Conservation (phyloP, 2,888 invertebrate species). For the Philonicus albiceps region DNA sequence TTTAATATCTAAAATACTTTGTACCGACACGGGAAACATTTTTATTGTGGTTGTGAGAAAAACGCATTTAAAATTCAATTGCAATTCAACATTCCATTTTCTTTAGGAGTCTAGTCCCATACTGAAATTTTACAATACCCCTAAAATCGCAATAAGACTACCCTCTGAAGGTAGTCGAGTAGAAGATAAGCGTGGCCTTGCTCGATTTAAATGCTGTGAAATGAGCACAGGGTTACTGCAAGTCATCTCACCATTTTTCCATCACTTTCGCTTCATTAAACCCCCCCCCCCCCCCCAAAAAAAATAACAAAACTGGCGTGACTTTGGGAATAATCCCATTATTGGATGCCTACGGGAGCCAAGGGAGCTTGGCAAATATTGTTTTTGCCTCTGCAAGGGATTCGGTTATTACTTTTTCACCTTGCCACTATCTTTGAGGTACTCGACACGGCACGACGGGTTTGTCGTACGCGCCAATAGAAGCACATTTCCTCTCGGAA, state of each 20-base stretch:
- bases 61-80: no score
- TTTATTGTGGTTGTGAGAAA: no score
- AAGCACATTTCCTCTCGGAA: neutral
- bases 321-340: neutral
- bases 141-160: neutral
- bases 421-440: neutral
- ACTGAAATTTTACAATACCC: neutral
- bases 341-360: neutral
- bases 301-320: neutral
- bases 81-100: no score
- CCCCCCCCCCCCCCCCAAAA: no score
- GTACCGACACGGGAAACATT: no score
- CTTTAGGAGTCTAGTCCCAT: neutral
- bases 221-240: neutral
- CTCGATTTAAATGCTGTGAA: neutral
- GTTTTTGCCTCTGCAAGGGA: neutral
- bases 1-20: no score
- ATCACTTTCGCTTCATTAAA: neutral
- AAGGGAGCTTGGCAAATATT: neutral
- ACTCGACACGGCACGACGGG: neutral
- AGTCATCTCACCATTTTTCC: neutral
- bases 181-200: neutral
- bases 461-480: neutral
- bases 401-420: neutral
- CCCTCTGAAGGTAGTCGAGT: neutral